A percentile compares a stretch with the other conserved stretches of the same genome.
phyloP scores from a whole-genome alignment of 1,140 invertebrate species.

The Panagrolaimus sp. region DNA sequence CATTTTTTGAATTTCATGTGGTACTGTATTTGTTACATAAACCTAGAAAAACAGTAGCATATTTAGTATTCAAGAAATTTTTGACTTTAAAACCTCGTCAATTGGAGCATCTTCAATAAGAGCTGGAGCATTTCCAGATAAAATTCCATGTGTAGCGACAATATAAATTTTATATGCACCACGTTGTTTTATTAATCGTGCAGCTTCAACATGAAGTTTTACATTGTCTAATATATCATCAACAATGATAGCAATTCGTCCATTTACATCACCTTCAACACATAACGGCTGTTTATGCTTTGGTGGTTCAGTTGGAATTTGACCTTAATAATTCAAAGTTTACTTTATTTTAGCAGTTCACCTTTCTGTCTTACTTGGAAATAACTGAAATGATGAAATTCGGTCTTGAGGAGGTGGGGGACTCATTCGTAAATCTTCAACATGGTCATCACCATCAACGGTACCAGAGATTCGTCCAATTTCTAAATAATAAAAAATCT shows the following conservation, averaged over 20 bases:
- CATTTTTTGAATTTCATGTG: slow-evolving; percentile 94
- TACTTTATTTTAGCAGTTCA: not conserved
- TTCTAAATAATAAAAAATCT: not conserved
- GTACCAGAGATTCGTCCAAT: slow-evolving; percentile 6
- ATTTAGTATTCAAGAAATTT: not conserved
- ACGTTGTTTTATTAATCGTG: slow-evolving; percentile 84
- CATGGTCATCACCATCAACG: not conserved
- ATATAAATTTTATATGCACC: slow-evolving; percentile 96
- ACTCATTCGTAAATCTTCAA: slow-evolving; percentile 12
- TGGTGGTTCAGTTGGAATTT: not conserved
- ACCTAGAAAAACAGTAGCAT: slow-evolving; percentile 65
- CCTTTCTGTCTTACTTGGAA: not conserved
- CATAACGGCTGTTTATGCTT: slow-evolving; percentile 11
- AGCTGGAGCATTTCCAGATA: slow-evolving; percentile 86
- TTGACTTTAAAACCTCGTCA: slow-evolving; percentile 71
- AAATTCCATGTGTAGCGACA: slow-evolving; percentile 85
- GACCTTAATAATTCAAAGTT: not conserved
- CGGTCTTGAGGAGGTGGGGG: not conserved
- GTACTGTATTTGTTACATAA: slow-evolving; percentile 94
- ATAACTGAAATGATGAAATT: not conserved
- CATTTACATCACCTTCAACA: slow-evolving; percentile 14
- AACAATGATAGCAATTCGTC: slow-evolving; percentile 14
- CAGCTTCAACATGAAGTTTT: slow-evolving; percentile 80
- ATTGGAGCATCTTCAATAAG: slow-evolving; percentile 90
- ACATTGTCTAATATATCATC: slow-evolving; percentile 94